Conservation (phyloP, 2,113 vertebrate species). For the Phalacrocorax pelagicus region DNA sequence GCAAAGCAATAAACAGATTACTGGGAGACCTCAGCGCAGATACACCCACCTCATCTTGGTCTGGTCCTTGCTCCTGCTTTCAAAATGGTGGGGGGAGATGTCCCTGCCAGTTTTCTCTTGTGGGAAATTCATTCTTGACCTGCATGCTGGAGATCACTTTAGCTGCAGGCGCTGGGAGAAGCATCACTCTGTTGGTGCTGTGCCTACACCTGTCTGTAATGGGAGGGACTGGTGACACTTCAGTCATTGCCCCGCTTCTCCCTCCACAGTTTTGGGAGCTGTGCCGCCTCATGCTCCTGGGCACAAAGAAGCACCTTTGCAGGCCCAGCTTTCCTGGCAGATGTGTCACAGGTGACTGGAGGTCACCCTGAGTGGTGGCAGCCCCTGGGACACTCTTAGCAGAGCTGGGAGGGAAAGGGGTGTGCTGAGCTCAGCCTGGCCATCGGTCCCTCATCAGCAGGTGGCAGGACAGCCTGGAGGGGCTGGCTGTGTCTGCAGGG, state of each 20-base stretch:
- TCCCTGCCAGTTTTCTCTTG: neutral
- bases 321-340: neutral
- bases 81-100: rapidly evolving
- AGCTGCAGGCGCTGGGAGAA: neutral
- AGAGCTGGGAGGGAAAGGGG: neutral
- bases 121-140: neutral
- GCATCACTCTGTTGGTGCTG: rapidly evolving
- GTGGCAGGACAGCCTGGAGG: neutral
- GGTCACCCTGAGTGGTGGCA: neutral
- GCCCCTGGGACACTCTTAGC: neutral
- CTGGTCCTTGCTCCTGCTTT: neutral
- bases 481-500: neutral
- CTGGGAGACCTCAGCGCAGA: neutral
- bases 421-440: rapidly evolving
- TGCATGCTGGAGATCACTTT: neutral
- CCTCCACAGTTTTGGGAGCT: neutral
- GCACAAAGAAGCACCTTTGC: neutral
- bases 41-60: neutral
- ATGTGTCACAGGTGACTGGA: neutral
- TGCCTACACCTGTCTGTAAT: neutral
- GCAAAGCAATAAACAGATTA: neutral
- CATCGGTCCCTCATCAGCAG: too few species aligned
- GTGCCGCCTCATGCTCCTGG: rapidly evolving
- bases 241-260: neutral
- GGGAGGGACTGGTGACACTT: neutral